Evolutionary conservation across 2,113 vertebrate species (phyloP).

Genomic region (Campylomormyrus tamandua): DNA sequence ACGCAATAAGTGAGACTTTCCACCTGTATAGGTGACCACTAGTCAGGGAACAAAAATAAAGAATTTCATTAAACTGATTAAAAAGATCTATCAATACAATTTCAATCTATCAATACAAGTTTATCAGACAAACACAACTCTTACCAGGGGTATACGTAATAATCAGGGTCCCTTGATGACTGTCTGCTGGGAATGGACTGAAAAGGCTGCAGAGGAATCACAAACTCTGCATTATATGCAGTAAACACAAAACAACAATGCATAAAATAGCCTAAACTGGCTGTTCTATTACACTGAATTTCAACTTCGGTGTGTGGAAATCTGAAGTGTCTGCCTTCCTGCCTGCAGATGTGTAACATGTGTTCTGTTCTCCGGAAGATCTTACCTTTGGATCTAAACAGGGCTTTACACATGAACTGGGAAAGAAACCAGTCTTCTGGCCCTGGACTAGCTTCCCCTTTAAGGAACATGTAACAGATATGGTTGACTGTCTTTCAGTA

Average conservation of each 20-base stretch:
- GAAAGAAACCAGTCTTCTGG: conserved; percentile 85
- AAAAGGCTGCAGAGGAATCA: conserved; percentile 44
- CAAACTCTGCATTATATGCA: background rate
- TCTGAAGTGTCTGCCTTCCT: background rate
- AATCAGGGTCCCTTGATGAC: conserved; percentile 78
- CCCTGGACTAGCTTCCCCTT: conserved; percentile 81
- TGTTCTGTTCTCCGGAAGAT: background rate
- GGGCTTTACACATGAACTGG: conserved; percentile 85
- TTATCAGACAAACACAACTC: conserved; percentile 19
- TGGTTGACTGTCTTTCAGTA: background rate
- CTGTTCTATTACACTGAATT: background rate
- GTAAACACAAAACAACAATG: background rate
- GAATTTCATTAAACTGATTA: background rate
- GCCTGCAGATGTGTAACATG: background rate
- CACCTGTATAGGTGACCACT: too few species aligned
- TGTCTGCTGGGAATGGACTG: conserved; percentile 73
- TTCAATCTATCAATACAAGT: background rate
- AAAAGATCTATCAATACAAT: background rate
- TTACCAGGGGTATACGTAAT: conserved; percentile 83
- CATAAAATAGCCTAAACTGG: background rate
- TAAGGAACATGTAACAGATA: conserved; percentile 14
- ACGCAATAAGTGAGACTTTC: background rate
- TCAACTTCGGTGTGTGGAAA: background rate
- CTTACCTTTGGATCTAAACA: conserved; percentile 81
- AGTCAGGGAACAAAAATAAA: background rate